Evolutionary conservation across 2,113 vertebrate genomes (phyloP).

Genomic region (Serranochromis macrocephalus): DNA sequence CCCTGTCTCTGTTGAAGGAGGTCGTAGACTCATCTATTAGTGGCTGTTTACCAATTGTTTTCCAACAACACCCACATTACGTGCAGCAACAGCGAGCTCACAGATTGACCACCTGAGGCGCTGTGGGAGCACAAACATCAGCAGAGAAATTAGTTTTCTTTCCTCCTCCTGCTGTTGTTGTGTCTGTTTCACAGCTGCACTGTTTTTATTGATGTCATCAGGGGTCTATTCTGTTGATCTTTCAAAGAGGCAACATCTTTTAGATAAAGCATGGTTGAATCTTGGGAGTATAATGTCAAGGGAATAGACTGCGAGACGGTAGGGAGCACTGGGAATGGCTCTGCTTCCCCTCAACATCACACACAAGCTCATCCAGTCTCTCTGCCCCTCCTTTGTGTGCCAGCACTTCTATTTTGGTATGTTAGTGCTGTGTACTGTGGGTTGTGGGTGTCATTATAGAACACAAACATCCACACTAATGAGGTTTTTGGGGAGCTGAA

Average conservation of each 20-base stretch:
- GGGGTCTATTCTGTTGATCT: slow-evolving; percentile 52
- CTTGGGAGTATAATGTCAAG: slow-evolving; percentile 22
- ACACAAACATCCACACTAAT: slow-evolving; percentile 20
- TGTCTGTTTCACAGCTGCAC: slow-evolving; percentile 19
- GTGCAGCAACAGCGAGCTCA: background rate
- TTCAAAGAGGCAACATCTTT: slow-evolving; percentile 30
- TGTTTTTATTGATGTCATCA: slow-evolving; percentile 43
- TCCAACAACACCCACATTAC: slow-evolving; percentile 15
- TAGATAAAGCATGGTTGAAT: background rate
- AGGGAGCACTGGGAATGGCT: background rate
- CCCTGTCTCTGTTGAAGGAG: background rate
- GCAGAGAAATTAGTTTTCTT: slow-evolving; percentile 29
- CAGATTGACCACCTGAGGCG: slow-evolving; percentile 48
- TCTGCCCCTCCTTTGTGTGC: background rate
- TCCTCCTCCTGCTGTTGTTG: background rate
- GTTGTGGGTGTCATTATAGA: slow-evolving; percentile 8
- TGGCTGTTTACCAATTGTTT: slow-evolving; percentile 19
- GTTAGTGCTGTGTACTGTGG: slow-evolving; percentile 8
- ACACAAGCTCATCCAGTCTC: background rate
- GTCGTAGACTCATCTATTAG: slow-evolving; percentile 37
- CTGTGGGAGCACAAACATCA: slow-evolving; percentile 34
- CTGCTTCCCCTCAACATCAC: slow-evolving; percentile 22
- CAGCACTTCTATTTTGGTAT: slow-evolving; percentile 38
- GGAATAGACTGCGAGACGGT: slow-evolving; percentile 16
- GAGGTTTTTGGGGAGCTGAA: slow-evolving; percentile 3